Evolutionary conservation across 2,797 vertebrate genomes (phyloP).

Genomic region (Gymnoscopelus braueri): DNA sequence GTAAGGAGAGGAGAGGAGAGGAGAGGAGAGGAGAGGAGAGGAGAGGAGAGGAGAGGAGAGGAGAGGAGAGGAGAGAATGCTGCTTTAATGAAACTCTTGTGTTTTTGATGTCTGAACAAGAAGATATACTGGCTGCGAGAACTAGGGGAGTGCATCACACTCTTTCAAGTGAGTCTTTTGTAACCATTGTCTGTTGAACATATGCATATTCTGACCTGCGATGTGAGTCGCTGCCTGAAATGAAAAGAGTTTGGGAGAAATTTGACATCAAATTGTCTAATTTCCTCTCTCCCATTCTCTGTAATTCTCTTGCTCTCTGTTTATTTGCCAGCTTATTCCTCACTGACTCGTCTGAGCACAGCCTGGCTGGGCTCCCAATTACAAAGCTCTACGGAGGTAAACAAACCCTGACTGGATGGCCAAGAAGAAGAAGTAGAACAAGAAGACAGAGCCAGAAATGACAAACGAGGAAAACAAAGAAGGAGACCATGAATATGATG

Average conservation of each 20-base stretch:
- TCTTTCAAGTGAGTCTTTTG: too few species aligned
- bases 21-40: slow-evolving; percentile 8
- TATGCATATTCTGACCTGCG: too few species aligned
- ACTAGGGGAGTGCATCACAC: slow-evolving; percentile 52
- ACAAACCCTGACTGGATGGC: too few species aligned
- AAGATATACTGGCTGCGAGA: slow-evolving; percentile 44
- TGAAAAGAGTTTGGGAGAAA: slow-evolving; percentile 71
- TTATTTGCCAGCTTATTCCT: slow-evolving; percentile 65
- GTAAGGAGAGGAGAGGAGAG: slow-evolving; percentile 11
- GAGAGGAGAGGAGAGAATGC: slow-evolving; percentile 15
- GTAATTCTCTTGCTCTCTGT: slow-evolving; percentile 50
- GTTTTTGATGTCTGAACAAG: slow-evolving; percentile 62
- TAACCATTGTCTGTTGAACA: not conserved
- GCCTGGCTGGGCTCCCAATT: slow-evolving; percentile 58
- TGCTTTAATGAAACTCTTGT: slow-evolving; percentile 64
- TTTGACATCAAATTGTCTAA: slow-evolving; percentile 65
- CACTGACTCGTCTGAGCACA: slow-evolving; percentile 60
- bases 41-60: slow-evolving; percentile 17
- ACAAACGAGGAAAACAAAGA: not conserved
- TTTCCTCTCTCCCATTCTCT: slow-evolving; percentile 45
- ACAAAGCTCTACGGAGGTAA: slow-evolving; percentile 19
- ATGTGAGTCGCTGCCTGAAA: slow-evolving; percentile 52
- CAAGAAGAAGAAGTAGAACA: too few species aligned
- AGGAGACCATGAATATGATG: not conserved
- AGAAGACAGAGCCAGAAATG: not conserved